Conservation (phyloP, 1,140 invertebrate genomes). For the Trissolcus basalis region DNA sequence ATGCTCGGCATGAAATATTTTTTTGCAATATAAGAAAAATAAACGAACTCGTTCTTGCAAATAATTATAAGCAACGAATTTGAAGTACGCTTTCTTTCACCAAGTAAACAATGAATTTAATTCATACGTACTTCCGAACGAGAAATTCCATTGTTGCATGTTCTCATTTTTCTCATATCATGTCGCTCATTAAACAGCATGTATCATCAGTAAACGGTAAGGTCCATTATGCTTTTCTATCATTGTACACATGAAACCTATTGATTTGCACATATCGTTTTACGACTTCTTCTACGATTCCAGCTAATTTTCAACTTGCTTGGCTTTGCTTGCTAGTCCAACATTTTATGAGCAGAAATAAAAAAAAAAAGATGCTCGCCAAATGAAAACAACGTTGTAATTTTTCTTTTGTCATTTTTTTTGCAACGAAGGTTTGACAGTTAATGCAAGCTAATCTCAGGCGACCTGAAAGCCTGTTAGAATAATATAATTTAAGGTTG, state of each 20-base stretch:
- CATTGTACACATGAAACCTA: conserved; percentile 17
- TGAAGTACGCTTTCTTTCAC: conserved; percentile 23
- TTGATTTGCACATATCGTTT: conserved; percentile 19
- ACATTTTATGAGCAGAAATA: too few relatives aligned
- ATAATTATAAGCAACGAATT: background rate
- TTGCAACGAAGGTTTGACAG: too few relatives aligned
- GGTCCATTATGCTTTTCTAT: conserved; percentile 42
- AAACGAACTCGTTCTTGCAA: conserved; percentile 7
- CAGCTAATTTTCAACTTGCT: too few relatives aligned
- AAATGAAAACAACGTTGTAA: too few relatives aligned
- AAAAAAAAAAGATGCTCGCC: too few relatives aligned
- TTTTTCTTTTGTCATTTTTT: too few relatives aligned
- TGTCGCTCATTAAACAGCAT: conserved; percentile 54
- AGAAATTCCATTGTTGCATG: conserved; percentile 50
- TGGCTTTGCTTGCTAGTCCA: too few relatives aligned
- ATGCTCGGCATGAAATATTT: conserved; percentile 5
- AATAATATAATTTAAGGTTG: too few relatives aligned
- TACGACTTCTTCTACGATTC: background rate
- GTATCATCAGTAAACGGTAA: conserved; percentile 52
- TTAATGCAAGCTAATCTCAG: too few relatives aligned
- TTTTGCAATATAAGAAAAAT: background rate
- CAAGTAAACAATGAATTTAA: conserved; percentile 35
- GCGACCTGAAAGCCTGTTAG: too few relatives aligned
- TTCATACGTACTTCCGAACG: conserved; percentile 33
- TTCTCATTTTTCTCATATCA: conserved; percentile 53